phyloP scores from a whole-genome alignment of 2,888 invertebrate genomes.

The Leucophenga montana region DNA sequence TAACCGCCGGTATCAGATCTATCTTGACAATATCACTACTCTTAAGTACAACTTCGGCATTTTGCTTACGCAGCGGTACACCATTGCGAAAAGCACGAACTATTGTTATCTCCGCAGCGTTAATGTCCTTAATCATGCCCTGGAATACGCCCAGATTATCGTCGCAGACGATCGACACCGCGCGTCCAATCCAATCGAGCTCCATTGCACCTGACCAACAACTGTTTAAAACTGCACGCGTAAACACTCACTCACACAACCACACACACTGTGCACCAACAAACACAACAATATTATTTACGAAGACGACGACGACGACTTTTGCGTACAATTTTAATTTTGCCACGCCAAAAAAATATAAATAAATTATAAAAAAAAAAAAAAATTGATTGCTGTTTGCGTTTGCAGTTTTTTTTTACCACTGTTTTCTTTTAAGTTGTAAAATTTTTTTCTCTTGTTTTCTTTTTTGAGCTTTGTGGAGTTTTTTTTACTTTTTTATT shows the following conservation, averaged over 20 bases:
- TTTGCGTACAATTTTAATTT: slow-evolving; percentile 29
- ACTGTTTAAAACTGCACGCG: slow-evolving; percentile 5
- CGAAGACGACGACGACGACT: too few relatives aligned
- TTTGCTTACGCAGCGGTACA: slow-evolving; percentile 74
- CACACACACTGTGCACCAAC: neutral
- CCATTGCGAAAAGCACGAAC: slow-evolving; percentile 89
- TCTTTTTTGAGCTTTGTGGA: slow-evolving; percentile 26
- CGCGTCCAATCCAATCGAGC: slow-evolving; percentile 78
- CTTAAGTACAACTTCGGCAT: slow-evolving; percentile 75
- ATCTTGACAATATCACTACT: slow-evolving; percentile 81
- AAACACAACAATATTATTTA: slow-evolving; percentile 12
- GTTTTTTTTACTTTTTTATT: slow-evolving; percentile 4
- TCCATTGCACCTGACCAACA: slow-evolving; percentile 51
- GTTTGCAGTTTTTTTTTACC: slow-evolving; percentile 48
- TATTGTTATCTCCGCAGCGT: slow-evolving; percentile 82
- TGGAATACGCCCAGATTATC: slow-evolving; percentile 87
- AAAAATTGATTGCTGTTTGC: slow-evolving; percentile 24
- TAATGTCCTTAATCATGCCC: slow-evolving; percentile 81
- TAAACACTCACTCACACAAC: neutral
- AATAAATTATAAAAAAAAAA: neutral
- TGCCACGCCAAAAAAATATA: slow-evolving; percentile 20
- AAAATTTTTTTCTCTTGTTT: slow-evolving; percentile 17
- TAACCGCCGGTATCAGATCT: slow-evolving; percentile 81
- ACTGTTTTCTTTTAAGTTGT: slow-evolving; percentile 16
- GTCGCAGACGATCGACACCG: slow-evolving; percentile 88